phyloP scores from a whole-genome alignment of 2,113 vertebrate genomes.

The Corythaeola cristata region DNA sequence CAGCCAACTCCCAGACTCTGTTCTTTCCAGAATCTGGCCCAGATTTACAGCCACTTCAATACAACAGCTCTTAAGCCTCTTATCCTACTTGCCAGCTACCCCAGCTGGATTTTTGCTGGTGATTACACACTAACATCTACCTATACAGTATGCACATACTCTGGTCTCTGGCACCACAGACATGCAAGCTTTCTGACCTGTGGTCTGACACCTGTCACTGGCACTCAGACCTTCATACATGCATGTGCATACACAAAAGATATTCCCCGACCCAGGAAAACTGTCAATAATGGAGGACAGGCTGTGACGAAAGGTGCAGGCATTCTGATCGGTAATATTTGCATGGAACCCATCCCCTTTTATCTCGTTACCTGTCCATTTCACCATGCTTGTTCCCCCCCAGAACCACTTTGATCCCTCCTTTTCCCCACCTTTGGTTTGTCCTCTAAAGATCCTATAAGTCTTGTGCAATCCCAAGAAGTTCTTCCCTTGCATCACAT shows the following conservation, averaged over 20 bases:
- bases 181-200: not conserved
- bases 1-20: not conserved
- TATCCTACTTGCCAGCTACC: not conserved
- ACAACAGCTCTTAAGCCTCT: not conserved
- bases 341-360: not conserved
- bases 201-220: not conserved
- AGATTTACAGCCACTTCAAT: not conserved
- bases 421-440: not conserved
- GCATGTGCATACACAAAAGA: not conserved
- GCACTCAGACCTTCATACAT: too few relatives aligned
- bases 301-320: not conserved
- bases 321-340: not conserved
- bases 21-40: not conserved
- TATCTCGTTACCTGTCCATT: not conserved
- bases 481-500: not conserved
- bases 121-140: not conserved
- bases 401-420: not conserved
- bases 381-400: not conserved
- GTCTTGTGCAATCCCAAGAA: not conserved
- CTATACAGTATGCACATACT: not conserved
- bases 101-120: not conserved
- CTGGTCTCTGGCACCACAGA: not conserved
- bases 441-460: not conserved
- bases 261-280: not conserved
- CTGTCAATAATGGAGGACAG: not conserved